Evolutionary conservation across 1,140 invertebrate species (phyloP).

Genomic region (Nymphalis io): DNA sequence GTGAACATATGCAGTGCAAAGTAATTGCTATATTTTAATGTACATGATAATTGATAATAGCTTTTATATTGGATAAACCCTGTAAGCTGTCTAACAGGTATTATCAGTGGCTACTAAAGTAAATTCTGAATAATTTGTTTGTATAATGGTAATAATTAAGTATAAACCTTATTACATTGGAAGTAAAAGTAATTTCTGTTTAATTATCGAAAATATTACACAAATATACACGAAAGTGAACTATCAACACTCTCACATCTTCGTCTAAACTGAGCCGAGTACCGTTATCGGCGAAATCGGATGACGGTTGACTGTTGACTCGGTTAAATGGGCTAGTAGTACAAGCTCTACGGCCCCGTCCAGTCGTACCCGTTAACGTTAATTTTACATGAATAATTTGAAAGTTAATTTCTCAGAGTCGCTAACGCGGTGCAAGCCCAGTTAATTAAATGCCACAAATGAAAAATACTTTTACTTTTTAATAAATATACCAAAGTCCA

Average conservation of each 20-base stretch:
- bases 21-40: too few species aligned
- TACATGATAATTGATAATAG: too few species aligned
- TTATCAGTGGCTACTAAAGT: too few species aligned
- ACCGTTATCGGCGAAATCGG: conserved; percentile 71
- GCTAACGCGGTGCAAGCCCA: not conserved
- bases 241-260: conserved; percentile 42
- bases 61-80: too few species aligned
- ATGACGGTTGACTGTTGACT: conserved; percentile 46
- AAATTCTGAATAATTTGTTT: too few species aligned
- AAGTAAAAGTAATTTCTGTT: not conserved
- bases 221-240: conserved; percentile 60
- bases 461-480: not conserved
- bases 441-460: not conserved
- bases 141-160: not conserved
- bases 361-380: conserved; percentile 15
- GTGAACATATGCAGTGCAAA: too few species aligned
- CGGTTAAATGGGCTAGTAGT: conserved; percentile 63
- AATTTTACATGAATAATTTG: conserved; percentile 7
- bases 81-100: too few species aligned
- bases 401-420: conserved; percentile 1
- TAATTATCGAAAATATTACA: not conserved
- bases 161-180: not conserved
- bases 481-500: too few species aligned
- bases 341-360: conserved; percentile 42
- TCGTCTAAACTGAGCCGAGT: conserved; percentile 39